Base-by-base conservation (phyloP, 2,797 vertebrate genomes). In the Epinephelus coioides region DNA sequence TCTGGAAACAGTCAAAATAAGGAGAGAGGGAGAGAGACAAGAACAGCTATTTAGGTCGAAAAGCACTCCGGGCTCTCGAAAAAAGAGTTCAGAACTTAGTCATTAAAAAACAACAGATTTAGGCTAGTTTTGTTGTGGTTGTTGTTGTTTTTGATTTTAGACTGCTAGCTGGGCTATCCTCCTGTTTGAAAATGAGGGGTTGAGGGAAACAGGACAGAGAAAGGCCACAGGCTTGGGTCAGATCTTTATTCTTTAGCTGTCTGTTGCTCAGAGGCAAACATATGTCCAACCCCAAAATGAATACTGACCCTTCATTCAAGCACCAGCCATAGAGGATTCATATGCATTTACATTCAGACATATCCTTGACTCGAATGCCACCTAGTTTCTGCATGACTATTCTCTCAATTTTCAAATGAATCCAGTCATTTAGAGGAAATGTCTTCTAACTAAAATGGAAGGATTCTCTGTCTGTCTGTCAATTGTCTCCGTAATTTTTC, bases 21-120 rank as follows among this genome's bases (percentile, higher is more conserved):
- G 66, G 70, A 84, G 68, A 56, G 70, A 71, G 27, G 9, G 50
- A 76, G 71, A 69, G 38, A 62, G 72, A 25, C 73, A 79, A 75
- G 46, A 80, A 57, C 63, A 84, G 84, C 86, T 91, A 95, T 95
- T 91, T 92, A 90, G 94, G 95, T 94, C 93, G 88, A 88, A 88
- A 90, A 86, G 73, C 90, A 93, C 94, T 93, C 54, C 75, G 66
- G 94, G 94, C 92, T 91, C 89, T 83, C 83, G 57, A 89, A 86
- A 86, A 91, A 87, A 54, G 61, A 90, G 90, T 90, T 92, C 88
- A 89, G 76, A 93, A 91, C 87, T 88, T 85, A 74, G 85, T 91
- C 90, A 91, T 94, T 94, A 90, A 92, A 92, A 94, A 89, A 93
- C 88, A 90, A 86, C 78, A 80, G 80, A 92, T 90, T 90, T 87